Base-by-base conservation (phyloP, 2,888 invertebrate genomes). In the Coelopa pilipes region DNA sequence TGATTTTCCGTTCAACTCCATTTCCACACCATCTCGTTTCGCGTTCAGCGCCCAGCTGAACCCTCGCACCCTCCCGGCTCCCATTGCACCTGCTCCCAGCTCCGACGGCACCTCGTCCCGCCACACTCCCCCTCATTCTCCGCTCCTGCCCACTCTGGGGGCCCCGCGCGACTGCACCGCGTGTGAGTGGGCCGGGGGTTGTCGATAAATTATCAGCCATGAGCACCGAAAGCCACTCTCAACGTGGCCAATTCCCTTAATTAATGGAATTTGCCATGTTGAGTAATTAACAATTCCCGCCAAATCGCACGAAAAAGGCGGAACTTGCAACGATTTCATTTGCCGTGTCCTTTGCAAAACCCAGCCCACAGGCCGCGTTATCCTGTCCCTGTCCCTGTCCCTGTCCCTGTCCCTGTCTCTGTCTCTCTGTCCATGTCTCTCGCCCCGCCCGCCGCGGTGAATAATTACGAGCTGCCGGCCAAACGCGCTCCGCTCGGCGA, bases 211-310 rank as follows among this genome's bases (percentile, higher is more conserved):
- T 70, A 66, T 24, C 24, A 1, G 49, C 66, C 34, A 13, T 21
- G 45, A 66, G n/a, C 59, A 60, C 21, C 49, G 49, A 69, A 66
- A 69, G 57, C 69, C 69, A 59, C 69, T 60, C 75, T 74, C 47
- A 62, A 62, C 70, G 47, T 70, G 46, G 21, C 65, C 45, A 34
- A 55, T 53, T 46, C 45, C 53, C 46, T 71, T 71, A 71, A 71
- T 71, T 65, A 71, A 63, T 65, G 63, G 50, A 53, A 65, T 63
- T 71, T 63, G 45, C 63, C 46, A 21, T 34, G 45, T 45, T 55
- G 59, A 74, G 73, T 76, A 76, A 76, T 76, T 76, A 75, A 74
- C 76, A 73, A 74, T 74, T 76, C 66, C 72, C 65, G 72, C 72
- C 69, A 74, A 75, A 72, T 76, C 65, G 73, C 72, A 67, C 57